phyloP scores from a whole-genome alignment of 2,797 vertebrate species.

The Telmatherina bonti region DNA sequence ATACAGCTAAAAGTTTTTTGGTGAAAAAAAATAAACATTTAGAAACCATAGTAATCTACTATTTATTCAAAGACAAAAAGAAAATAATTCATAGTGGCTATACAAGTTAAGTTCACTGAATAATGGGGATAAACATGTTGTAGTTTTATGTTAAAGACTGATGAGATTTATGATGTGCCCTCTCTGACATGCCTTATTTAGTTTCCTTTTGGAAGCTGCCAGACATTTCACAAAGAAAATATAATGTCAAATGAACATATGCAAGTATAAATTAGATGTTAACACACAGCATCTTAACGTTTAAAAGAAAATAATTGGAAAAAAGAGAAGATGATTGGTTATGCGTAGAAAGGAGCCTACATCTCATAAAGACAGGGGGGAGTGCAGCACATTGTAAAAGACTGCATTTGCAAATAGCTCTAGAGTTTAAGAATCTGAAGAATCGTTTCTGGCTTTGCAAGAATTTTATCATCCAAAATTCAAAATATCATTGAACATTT shows the following conservation, averaged over 20 bases:
- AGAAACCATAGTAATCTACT: slow-evolving; percentile 11
- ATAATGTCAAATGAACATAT: slow-evolving; percentile 22
- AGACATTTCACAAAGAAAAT: slow-evolving; percentile 48
- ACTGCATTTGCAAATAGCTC: neutral
- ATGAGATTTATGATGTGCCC: slow-evolving; percentile 46
- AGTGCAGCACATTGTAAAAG: neutral
- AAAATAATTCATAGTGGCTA: neutral
- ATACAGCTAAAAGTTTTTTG: neutral
- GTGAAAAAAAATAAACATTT: neutral
- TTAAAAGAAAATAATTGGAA: neutral
- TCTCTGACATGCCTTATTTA: slow-evolving; percentile 19
- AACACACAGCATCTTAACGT: slow-evolving; percentile 16
- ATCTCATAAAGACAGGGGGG: neutral
- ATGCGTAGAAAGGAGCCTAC: neutral
- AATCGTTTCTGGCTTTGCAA: neutral
- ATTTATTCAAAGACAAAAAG: slow-evolving; percentile 31
- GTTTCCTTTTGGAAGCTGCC: slow-evolving; percentile 40
- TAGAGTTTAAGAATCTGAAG: neutral
- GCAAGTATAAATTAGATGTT: slow-evolving; percentile 29
- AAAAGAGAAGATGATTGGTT: neutral
- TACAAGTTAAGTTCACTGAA: slow-evolving; percentile 35
- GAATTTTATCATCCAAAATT: neutral
- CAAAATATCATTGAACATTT: neutral
- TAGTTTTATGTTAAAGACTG: slow-evolving; percentile 38
- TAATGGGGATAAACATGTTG: slow-evolving; percentile 16